Percentiles rank a stretch among this genome's conserved stretches.
phyloP scores from a whole-genome alignment of 1,140 invertebrate species.

The Ostrea denselamellosa region DNA sequence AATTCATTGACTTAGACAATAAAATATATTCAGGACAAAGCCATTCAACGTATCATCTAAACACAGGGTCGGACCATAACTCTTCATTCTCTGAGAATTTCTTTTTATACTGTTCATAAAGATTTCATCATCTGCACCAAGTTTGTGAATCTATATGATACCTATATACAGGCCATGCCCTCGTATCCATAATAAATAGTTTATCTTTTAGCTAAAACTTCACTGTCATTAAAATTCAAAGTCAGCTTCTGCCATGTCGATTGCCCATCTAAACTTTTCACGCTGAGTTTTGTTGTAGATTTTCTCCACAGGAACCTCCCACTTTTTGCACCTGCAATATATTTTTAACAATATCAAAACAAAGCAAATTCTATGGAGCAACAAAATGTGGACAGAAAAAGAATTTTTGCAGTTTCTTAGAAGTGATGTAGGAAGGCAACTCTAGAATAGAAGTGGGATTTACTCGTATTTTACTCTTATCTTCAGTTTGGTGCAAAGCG shows the following conservation, averaged over 20 bases:
- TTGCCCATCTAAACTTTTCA: constrained; percentile 99
- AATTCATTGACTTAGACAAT: neutral
- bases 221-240: constrained; percentile 72
- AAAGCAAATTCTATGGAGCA: neutral
- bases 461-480: no score
- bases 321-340: constrained; percentile 94
- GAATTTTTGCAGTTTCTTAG: neutral
- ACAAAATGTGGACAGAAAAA: neutral
- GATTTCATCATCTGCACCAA: neutral
- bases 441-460: no score
- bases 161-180: neutral
- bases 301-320: constrained; percentile 97
- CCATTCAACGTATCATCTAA: neutral
- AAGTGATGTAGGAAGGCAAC: no score
- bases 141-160: neutral
- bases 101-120: neutral
- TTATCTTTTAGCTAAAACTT: neutral
- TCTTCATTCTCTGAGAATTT: neutral
- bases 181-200: constrained; percentile 17
- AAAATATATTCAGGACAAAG: neutral
- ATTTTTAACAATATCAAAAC: neutral
- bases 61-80: neutral
- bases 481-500: no score
- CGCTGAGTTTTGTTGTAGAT: constrained; percentile 99
- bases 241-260: constrained; percentile 98